Evolutionary conservation across 2,113 vertebrate genomes (phyloP).

Genomic region (Trachemys scripta): DNA sequence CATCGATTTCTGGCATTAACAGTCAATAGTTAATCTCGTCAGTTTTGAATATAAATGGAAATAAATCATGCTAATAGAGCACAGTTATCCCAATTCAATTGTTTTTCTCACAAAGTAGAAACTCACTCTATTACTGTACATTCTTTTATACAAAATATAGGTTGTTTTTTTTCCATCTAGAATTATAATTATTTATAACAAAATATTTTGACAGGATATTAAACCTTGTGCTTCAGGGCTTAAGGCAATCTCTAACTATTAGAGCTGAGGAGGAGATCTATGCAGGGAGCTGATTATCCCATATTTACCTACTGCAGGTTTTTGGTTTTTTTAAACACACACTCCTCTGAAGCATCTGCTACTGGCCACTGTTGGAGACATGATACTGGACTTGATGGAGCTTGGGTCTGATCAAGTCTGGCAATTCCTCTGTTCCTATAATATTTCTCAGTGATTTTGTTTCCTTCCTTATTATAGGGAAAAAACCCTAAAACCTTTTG

Average conservation of each 20-base stretch:
- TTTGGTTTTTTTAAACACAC: background rate
- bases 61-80: background rate
- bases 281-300: background rate
- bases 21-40: background rate
- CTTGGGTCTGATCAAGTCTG: background rate
- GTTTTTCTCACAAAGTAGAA: background rate
- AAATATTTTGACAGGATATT: background rate
- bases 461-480: background rate
- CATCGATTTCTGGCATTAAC: background rate
- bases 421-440: background rate
- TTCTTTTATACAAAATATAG: background rate
- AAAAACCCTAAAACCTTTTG: background rate
- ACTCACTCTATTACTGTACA: background rate
- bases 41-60: conserved; percentile 7
- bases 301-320: background rate
- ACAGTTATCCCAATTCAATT: background rate
- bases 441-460: background rate
- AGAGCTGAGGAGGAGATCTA: background rate
- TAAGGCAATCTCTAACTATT: background rate
- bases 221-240: background rate
- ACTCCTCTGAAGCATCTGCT: background rate
- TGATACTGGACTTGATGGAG: background rate
- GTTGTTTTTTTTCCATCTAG: background rate
- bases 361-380: background rate
- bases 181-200: background rate